Conservation (phyloP, 2,888 invertebrate genomes). For the Chaitophorus viminalis region DNA sequence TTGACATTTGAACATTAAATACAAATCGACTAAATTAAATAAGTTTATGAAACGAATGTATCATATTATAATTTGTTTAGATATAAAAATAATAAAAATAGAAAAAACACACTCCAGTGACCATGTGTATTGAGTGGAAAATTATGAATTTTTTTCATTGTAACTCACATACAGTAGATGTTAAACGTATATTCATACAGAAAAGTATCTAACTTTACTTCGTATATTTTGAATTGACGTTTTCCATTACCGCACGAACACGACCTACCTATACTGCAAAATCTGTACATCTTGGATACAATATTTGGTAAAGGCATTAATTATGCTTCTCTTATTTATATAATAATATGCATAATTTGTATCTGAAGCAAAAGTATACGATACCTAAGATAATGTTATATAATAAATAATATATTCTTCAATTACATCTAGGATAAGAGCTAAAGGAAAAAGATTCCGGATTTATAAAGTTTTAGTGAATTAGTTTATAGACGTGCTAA, state of each 20-base stretch:
- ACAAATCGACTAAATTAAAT: background rate
- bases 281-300: too few relatives aligned
- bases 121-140: background rate
- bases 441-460: background rate
- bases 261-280: too few relatives aligned
- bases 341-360: too few relatives aligned
- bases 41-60: background rate
- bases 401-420: background rate
- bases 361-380: background rate
- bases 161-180: too few relatives aligned
- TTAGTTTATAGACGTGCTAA: background rate
- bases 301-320: too few relatives aligned
- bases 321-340: too few relatives aligned
- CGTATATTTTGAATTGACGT: too few relatives aligned
- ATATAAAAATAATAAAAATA: background rate
- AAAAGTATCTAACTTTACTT: too few relatives aligned
- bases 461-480: slow-evolving; percentile 13
- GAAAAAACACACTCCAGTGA: background rate
- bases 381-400: background rate
- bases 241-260: too few relatives aligned
- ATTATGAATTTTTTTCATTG: too few relatives aligned
- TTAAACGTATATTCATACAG: too few relatives aligned
- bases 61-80: background rate
- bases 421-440: background rate
- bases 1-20: background rate